Evolutionary conservation across 2,888 invertebrate species (phyloP), one percentile per base, ranked within the genome.

Genomic region (Rotaria macrura): DNA sequence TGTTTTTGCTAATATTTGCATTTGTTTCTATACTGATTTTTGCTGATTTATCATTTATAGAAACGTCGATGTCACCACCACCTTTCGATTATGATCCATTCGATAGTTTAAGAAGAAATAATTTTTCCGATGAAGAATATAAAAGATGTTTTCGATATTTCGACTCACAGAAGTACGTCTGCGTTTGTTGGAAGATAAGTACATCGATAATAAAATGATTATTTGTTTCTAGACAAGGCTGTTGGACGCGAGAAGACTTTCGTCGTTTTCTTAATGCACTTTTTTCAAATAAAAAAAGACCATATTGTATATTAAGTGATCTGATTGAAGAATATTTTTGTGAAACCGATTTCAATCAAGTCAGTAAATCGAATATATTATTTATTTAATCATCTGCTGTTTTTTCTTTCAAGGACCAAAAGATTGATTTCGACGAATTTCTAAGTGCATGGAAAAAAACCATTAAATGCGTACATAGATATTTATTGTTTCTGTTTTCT

Each of bases 111-210:
- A 34, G 34, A 29, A 43, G 43, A n/a, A 79, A 43, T n/a, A 43
- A 79, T 79, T 79, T 79, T 43, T 43, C 79, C 4, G 43, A 79
- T 10, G 79, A 79, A 43, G 79, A 79, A 79, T 43, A 79, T 54
- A 54, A 84, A 84, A 74, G 54, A 79, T 86, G 86, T 79, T 74
- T 86, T 55, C 47, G 54, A 55, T 20, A 86, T 52, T 86, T 86
- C 34, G 86, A 86, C 47, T 74, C 79, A 17, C 47, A 74, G 14
- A 84, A 74, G 86, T 84, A 84, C 38, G 79, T 83, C n/a, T 65
- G 79, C 23, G 7, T 47, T 23, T 12, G 6, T 29, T 7, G 38
- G 0, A 14, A 29, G 84, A 20, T 83, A 29, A 54, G 54, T 2
- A 23, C 12, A 34, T 85, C 25, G 0, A 34, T 85, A n/a, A n/a